phyloP scores from a whole-genome alignment of 2,113 vertebrate genomes.

The Silurus glanis region DNA sequence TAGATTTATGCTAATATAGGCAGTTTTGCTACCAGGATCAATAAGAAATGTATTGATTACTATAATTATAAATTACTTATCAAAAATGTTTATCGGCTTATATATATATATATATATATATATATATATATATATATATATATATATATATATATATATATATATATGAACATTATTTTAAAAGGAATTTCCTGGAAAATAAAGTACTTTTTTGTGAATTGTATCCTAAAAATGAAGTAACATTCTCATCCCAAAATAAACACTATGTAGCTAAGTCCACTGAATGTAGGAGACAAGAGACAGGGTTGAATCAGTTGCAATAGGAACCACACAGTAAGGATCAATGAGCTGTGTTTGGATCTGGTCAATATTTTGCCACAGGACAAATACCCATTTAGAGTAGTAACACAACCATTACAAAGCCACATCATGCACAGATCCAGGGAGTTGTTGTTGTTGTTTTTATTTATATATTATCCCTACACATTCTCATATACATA shows the following conservation, averaged over 20 bases:
- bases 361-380: conserved; percentile 55
- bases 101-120: too few relatives aligned
- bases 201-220: neutral
- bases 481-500: neutral
- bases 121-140: too few relatives aligned
- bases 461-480: neutral
- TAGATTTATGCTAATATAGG: neutral
- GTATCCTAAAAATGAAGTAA: neutral
- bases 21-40: neutral
- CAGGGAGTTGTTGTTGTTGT: neutral
- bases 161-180: neutral
- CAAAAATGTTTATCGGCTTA: too few relatives aligned
- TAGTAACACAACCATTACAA: conserved; percentile 18
- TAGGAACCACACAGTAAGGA: conserved; percentile 26
- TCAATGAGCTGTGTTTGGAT: conserved; percentile 49
- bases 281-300: neutral
- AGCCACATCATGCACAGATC: conserved; percentile 36
- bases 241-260: neutral
- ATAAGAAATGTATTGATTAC: neutral
- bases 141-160: too few relatives aligned
- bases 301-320: conserved; percentile 20
- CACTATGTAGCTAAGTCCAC: neutral
- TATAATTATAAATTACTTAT: neutral
- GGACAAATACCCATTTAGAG: conserved; percentile 58
- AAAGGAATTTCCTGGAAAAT: neutral